Evolutionary conservation across 2,888 invertebrate species (phyloP).

Genomic region (Cheilosia variabilis): DNA sequence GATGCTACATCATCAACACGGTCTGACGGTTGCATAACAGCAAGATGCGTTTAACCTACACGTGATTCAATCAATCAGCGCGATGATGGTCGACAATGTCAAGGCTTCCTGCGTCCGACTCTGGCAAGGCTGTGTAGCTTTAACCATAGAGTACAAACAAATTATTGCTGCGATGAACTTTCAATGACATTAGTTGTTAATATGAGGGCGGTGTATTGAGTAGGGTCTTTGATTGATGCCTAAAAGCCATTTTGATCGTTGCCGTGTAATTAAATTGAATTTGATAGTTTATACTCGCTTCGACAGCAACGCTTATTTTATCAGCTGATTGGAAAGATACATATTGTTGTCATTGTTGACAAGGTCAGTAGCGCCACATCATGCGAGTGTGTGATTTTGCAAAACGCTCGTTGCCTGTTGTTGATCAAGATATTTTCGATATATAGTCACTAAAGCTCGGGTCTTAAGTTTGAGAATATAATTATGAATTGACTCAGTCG

Average conservation of each 20-base stretch:
- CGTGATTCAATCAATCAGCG: constrained; percentile 28
- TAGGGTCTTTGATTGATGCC: constrained; percentile 34
- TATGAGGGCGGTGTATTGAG: constrained; percentile 24
- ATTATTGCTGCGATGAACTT: not conserved
- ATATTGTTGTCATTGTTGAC: no score
- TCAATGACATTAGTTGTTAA: constrained; percentile 37
- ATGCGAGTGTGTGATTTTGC: no score
- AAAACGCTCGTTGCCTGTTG: no score
- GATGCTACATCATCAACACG: constrained; percentile 16
- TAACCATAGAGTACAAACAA: constrained; percentile 13
- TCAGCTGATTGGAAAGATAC: no score
- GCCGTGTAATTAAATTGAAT: constrained; percentile 37
- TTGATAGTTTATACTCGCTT: not conserved
- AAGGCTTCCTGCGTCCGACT: constrained; percentile 16
- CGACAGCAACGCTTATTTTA: no score
- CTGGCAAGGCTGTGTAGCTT: constrained; percentile 6
- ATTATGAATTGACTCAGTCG: constrained; percentile 12
- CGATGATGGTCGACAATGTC: constrained; percentile 34
- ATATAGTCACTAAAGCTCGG: not conserved
- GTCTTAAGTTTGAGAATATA: not conserved
- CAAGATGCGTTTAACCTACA: constrained; percentile 38
- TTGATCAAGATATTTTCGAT: no score
- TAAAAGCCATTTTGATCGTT: constrained; percentile 12
- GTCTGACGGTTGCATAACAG: constrained; percentile 10
- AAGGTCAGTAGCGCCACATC: no score